Conservation (phyloP, 1,140 invertebrate species). For the Pachyrhynchus sulphureomaculatus region DNA sequence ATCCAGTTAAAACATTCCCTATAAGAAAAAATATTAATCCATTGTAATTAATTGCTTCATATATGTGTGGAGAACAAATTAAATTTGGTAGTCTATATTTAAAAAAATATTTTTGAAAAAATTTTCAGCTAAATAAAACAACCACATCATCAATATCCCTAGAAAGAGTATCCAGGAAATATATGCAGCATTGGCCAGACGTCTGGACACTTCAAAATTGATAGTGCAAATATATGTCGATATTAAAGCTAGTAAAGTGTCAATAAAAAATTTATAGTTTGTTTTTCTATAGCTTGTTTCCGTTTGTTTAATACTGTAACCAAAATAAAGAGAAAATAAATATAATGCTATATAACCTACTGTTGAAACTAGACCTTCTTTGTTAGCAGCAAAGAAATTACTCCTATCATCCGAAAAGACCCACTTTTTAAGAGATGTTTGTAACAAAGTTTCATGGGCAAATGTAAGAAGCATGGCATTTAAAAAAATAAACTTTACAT, state of each 20-base stretch:
- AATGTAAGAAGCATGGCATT: slow-evolving; percentile 56
- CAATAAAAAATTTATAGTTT: slow-evolving; percentile 48
- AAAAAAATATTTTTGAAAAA: slow-evolving; percentile 50
- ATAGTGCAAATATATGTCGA: slow-evolving; percentile 53
- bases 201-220: slow-evolving; percentile 62
- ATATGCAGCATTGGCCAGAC: slow-evolving; percentile 77
- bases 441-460: slow-evolving; percentile 70
- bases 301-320: slow-evolving; percentile 55
- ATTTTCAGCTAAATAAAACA: slow-evolving; percentile 61
- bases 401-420: slow-evolving; percentile 63
- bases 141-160: slow-evolving; percentile 55
- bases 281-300: slow-evolving; percentile 27
- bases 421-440: slow-evolving; percentile 66
- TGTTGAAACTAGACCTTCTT: slow-evolving; percentile 84
- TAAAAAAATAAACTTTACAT: slow-evolving; percentile 41
- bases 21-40: slow-evolving; percentile 76
- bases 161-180: slow-evolving; percentile 70
- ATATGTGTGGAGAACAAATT: slow-evolving; percentile 57
- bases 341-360: slow-evolving; percentile 84
- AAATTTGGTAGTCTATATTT: slow-evolving; percentile 28
- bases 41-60: slow-evolving; percentile 71
- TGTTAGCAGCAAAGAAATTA: slow-evolving; percentile 77
- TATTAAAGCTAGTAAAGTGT: slow-evolving; percentile 54
- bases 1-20: slow-evolving; percentile 76
- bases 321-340: slow-evolving; percentile 70